Percentiles rank a stretch among this genome's conserved stretches.
Evolutionary conservation across 2,888 invertebrate species (phyloP).

Genomic region (Brachycybe producta): DNA sequence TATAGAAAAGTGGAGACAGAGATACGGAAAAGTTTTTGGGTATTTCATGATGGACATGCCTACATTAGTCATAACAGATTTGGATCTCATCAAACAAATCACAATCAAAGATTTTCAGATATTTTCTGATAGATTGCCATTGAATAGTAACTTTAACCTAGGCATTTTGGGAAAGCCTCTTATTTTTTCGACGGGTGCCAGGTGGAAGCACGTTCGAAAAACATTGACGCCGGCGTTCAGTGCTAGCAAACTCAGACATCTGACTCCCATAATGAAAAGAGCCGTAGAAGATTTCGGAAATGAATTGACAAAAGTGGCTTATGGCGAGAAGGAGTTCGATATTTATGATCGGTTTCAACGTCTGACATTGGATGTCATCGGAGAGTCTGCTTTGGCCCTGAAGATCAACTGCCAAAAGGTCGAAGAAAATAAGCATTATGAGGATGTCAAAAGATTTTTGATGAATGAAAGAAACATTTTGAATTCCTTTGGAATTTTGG

Average conservation of each 20-base stretch:
- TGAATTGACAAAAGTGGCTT: not conserved
- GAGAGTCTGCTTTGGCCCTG: constrained; percentile 5
- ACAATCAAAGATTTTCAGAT: constrained; percentile 28
- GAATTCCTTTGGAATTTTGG: too few relatives aligned
- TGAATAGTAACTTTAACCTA: too few relatives aligned
- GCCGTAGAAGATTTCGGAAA: not conserved
- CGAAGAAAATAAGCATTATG: too few relatives aligned
- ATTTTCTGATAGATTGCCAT: constrained; percentile 26
- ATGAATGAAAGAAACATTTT: too few relatives aligned
- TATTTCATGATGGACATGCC: constrained; percentile 25
- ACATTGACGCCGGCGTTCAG: constrained; percentile 2
- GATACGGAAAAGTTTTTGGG: constrained; percentile 25
- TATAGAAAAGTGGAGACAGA: constrained; percentile 24
- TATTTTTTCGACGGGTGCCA: not conserved
- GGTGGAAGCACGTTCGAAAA: constrained; percentile 7
- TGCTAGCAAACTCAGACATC: not conserved
- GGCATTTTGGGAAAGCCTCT: constrained; percentile 17
- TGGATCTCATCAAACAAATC: constrained; percentile 27
- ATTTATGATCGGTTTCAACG: constrained; percentile 9
- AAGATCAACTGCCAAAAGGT: not conserved
- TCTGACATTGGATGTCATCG: not conserved
- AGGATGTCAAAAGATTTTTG: too few relatives aligned
- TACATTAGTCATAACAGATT: constrained; percentile 24
- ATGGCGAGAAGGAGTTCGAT: not conserved
- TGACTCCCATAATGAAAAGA: not conserved